Evolutionary conservation across 2,797 vertebrate genomes (phyloP).

Genomic region (Staurois parvus): DNA sequence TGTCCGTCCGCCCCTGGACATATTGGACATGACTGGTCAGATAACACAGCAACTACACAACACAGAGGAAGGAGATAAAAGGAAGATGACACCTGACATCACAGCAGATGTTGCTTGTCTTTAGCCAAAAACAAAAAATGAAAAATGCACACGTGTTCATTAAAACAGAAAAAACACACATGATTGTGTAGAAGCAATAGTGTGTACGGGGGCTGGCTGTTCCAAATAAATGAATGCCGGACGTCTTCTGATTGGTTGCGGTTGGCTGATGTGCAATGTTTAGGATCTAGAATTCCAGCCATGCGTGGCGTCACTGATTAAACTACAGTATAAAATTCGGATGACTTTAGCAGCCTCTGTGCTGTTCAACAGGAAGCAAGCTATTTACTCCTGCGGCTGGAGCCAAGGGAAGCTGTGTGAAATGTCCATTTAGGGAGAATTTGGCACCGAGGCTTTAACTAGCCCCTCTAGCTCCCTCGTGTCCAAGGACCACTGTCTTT

Average conservation of each 20-base stretch:
- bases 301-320: neutral
- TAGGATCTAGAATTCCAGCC: neutral
- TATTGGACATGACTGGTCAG: too few relatives aligned
- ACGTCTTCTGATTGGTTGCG: neutral
- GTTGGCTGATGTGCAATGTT: neutral
- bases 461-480: neutral
- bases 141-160: too few relatives aligned
- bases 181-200: too few relatives aligned
- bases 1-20: too few relatives aligned
- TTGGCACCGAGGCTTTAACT: constrained; percentile 34
- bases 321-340: neutral
- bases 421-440: neutral
- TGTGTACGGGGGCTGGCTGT: too few relatives aligned
- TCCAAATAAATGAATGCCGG: too few relatives aligned
- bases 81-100: too few relatives aligned
- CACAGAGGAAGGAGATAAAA: too few relatives aligned
- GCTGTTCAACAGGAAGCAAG: constrained; percentile 18
- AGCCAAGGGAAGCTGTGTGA: constrained; percentile 1
- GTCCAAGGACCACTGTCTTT: constrained; percentile 9
- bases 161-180: too few relatives aligned
- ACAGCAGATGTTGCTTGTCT: too few relatives aligned
- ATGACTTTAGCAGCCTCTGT: constrained; percentile 4
- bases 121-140: too few relatives aligned
- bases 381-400: constrained; percentile 5
- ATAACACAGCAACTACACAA: too few relatives aligned